phyloP scores from a whole-genome alignment of 2,113 vertebrate genomes.

The Telmatochromis sp. region DNA sequence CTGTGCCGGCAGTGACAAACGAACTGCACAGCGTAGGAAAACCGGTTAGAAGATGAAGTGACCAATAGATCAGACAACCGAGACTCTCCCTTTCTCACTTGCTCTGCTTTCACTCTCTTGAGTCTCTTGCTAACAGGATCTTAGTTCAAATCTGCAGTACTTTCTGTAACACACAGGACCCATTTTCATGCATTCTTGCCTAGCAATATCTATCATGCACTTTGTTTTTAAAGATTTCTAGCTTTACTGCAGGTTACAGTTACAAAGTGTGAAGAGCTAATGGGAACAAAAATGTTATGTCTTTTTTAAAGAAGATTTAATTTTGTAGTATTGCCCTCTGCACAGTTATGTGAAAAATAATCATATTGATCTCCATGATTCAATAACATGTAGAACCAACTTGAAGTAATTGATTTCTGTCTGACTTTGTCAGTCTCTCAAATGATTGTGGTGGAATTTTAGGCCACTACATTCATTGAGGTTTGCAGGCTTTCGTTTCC shows the following conservation, averaged over 20 bases:
- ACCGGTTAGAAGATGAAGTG: slow-evolving; percentile 51
- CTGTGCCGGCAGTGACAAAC: slow-evolving; percentile 50
- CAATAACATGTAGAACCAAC: background rate
- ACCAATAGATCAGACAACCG: slow-evolving; percentile 39
- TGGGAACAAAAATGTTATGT: background rate
- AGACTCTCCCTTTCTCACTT: background rate
- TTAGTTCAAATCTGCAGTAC: background rate
- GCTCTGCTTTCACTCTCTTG: background rate
- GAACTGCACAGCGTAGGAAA: slow-evolving; percentile 17
- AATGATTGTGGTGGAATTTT: background rate
- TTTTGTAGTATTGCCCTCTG: background rate
- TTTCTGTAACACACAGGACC: background rate
- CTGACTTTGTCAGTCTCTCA: background rate
- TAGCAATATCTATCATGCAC: background rate
- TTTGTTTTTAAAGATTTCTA: background rate
- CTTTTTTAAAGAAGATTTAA: background rate
- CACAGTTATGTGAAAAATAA: background rate
- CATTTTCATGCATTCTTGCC: background rate
- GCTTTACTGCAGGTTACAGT: background rate
- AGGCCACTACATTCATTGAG: background rate
- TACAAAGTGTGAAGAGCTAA: background rate
- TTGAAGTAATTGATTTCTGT: background rate
- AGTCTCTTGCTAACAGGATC: background rate
- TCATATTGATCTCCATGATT: background rate
- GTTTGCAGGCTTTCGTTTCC: background rate